Evolutionary conservation across 2,888 invertebrate species (phyloP).

Genomic region (Crossocerus cetratus): DNA sequence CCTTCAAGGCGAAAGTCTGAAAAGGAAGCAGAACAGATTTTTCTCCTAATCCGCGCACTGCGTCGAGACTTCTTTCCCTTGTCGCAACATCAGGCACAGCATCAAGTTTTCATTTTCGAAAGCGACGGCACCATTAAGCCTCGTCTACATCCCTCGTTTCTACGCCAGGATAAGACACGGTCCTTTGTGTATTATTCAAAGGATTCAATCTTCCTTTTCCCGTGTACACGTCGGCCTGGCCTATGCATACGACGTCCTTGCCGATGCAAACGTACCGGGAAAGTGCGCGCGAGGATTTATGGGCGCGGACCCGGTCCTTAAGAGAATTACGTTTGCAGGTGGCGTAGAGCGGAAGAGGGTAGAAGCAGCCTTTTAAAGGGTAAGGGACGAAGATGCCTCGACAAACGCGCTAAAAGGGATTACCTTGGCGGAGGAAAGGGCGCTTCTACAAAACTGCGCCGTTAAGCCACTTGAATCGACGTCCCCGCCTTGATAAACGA

Average conservation of each 20-base stretch:
- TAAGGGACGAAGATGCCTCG: conserved; percentile 38
- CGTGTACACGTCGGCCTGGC: not conserved
- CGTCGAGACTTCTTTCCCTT: too few species aligned
- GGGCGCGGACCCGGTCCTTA: conserved; percentile 46
- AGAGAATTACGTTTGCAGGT: conserved; percentile 61
- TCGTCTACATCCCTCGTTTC: too few species aligned
- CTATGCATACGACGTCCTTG: not conserved
- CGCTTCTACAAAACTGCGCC: conserved; percentile 44
- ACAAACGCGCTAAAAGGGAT: conserved; percentile 58
- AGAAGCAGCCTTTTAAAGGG: conserved; percentile 37
- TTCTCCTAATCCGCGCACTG: too few species aligned
- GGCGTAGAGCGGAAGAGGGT: conserved; percentile 31
- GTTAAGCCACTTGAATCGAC: conserved; percentile 52
- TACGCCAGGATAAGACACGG: not conserved
- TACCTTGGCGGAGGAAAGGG: conserved; percentile 38
- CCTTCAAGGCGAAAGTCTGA: too few species aligned
- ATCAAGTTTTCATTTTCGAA: too few species aligned
- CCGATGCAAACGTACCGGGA: conserved; percentile 39
- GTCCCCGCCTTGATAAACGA: conserved; percentile 46
- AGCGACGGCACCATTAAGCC: too few species aligned
- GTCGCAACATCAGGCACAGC: too few species aligned
- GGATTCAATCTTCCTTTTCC: conserved; percentile 29
- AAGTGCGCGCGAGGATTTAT: conserved; percentile 50
- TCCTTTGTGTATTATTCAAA: conserved; percentile 37
- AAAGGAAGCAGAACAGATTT: too few species aligned